phyloP scores from a whole-genome alignment of 2,113 vertebrate species.

The Jacana jacana region DNA sequence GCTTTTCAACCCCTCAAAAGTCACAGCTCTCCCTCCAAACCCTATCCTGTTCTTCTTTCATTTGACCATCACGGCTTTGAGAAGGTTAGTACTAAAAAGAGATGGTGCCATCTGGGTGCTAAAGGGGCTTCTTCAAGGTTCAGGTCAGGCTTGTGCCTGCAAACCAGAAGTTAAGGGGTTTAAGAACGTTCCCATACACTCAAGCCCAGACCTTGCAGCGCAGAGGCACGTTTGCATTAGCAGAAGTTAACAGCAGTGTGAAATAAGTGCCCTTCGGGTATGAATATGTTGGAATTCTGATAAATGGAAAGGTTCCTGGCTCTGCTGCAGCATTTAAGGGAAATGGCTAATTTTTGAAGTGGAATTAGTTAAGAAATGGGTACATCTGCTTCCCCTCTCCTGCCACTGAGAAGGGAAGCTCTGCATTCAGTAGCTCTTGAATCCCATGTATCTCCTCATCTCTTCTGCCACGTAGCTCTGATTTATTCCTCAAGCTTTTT shows the following conservation, averaged over 20 bases:
- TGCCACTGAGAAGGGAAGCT: neutral
- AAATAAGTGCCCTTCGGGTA: neutral
- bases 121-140: too few species aligned
- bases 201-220: neutral
- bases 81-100: neutral
- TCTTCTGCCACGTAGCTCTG: neutral
- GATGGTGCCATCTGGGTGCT: neutral
- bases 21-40: neutral
- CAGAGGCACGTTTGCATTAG: neutral
- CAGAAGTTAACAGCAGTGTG: neutral
- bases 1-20: neutral
- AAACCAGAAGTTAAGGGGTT: neutral
- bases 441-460: neutral
- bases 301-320: neutral
- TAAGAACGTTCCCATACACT: accelerated
- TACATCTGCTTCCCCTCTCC: neutral
- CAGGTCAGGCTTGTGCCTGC: neutral
- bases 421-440: neutral
- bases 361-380: neutral
- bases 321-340: neutral
- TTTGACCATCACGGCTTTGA: accelerated
- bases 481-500: neutral
- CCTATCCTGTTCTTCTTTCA: accelerated
- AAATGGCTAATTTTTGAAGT: neutral
- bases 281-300: neutral